phyloP scores from a whole-genome alignment of 2,797 vertebrate species.

The Betta splendens region DNA sequence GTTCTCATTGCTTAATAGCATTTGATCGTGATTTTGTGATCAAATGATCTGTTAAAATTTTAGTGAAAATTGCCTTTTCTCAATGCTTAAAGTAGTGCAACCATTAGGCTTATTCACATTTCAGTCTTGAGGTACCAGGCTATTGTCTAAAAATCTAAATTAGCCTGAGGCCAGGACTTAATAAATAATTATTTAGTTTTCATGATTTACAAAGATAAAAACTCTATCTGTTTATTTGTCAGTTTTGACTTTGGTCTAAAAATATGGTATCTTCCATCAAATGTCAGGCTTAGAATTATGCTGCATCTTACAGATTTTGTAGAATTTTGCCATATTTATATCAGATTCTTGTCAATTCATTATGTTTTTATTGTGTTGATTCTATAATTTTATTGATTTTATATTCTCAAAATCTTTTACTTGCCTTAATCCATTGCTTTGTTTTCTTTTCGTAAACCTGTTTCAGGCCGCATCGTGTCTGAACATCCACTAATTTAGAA shows the following conservation, averaged over 20 bases:
- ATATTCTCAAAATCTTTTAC: conserved; percentile 15
- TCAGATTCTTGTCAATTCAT: conserved; percentile 1
- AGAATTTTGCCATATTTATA: conserved; percentile 13
- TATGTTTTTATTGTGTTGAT: conserved; percentile 20
- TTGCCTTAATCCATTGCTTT: conserved; percentile 27
- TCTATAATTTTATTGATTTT: conserved; percentile 2
- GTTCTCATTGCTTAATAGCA: conserved; percentile 4
- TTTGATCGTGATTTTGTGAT: conserved; percentile 26
- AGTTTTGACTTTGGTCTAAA: conserved; percentile 20
- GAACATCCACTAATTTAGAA: neutral
- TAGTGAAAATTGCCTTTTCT: conserved; percentile 4
- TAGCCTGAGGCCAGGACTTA: conserved; percentile 1
- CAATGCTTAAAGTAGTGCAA: neutral
- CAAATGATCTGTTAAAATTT: conserved; percentile 11
- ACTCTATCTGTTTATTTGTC: conserved; percentile 24
- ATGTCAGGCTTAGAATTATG: conserved; percentile 10
- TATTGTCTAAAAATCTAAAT: conserved; percentile 6
- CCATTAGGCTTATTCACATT: conserved; percentile 7
- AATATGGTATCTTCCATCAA: conserved; percentile 13
- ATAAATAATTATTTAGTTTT: conserved; percentile 10
- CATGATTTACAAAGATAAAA: conserved; percentile 7
- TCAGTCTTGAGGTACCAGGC: neutral
- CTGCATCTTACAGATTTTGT: conserved; percentile 18
- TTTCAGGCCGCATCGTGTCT: conserved; percentile 1
- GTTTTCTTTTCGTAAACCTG: neutral